phyloP scores from a whole-genome alignment of 2,888 invertebrate species.

The Patella pellucida region DNA sequence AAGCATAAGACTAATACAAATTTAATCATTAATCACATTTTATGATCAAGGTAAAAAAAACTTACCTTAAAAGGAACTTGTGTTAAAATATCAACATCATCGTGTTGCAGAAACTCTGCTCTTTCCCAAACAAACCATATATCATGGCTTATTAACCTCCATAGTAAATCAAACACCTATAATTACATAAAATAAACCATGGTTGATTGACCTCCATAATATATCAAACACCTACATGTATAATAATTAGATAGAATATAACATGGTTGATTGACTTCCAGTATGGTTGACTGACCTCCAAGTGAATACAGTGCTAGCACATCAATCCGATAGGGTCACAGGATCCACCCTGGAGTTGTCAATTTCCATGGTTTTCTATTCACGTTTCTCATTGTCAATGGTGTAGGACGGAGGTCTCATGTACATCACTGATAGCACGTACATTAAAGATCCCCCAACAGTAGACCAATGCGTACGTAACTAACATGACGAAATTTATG shows the following conservation, averaged over 20 bases:
- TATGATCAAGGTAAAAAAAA: not conserved
- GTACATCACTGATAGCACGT: too few species aligned
- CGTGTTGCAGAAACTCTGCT: constrained; percentile 66
- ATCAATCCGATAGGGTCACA: too few species aligned
- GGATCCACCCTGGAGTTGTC: too few species aligned
- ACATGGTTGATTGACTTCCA: constrained; percentile 59
- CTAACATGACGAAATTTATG: too few species aligned
- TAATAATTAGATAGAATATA: constrained; percentile 16
- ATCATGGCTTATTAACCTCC: constrained; percentile 69
- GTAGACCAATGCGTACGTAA: too few species aligned
- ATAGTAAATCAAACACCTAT: constrained; percentile 69
- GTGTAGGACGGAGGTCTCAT: too few species aligned
- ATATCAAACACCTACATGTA: constrained; percentile 65
- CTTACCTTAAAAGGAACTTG: constrained; percentile 66
- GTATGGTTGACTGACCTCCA: too few species aligned
- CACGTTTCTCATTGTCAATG: too few species aligned
- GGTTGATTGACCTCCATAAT: constrained; percentile 66
- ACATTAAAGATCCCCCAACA: too few species aligned
- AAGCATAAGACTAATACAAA: not conserved
- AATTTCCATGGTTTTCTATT: too few species aligned
- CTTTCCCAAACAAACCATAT: constrained; percentile 71
- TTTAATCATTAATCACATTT: not conserved
- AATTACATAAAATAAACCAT: constrained; percentile 15
- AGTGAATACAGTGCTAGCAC: too few species aligned
- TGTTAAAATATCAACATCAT: constrained; percentile 61